Evolutionary conservation across 2,113 vertebrate species (phyloP).

Genomic region (Pollimyrus isidori): DNA sequence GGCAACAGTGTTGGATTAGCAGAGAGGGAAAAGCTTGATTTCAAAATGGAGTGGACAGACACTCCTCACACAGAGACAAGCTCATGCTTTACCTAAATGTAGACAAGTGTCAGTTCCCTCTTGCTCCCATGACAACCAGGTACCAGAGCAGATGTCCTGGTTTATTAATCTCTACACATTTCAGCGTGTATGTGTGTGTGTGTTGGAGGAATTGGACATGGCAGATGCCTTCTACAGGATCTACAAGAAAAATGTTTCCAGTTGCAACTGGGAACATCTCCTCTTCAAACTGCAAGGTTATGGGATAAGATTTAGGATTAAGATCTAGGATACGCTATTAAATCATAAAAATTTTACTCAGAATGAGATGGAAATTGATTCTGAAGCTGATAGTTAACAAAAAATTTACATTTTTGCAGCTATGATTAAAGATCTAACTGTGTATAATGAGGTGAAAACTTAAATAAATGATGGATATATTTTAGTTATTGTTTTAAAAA

Average conservation of each 20-base stretch:
- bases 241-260: neutral
- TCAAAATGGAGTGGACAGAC: constrained; percentile 17
- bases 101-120: constrained; percentile 57
- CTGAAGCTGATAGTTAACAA: neutral
- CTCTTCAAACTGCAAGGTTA: neutral
- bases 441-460: neutral
- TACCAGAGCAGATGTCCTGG: constrained; percentile 33
- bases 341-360: neutral
- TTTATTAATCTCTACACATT: constrained; percentile 5
- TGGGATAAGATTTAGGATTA: neutral
- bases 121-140: constrained; percentile 71
- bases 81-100: constrained; percentile 56
- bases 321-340: neutral
- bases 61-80: constrained; percentile 57
- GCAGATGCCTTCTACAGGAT: neutral
- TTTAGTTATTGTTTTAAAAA: neutral
- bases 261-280: neutral
- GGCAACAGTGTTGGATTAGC: constrained; percentile 69
- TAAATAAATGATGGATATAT: neutral
- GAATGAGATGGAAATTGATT: neutral
- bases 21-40: constrained; percentile 48
- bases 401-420: neutral
- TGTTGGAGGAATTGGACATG: neutral
- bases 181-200: neutral
- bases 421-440: neutral